Base-by-base conservation (phyloP, 2,113 vertebrate species). In the Rutilus rutilus region DNA sequence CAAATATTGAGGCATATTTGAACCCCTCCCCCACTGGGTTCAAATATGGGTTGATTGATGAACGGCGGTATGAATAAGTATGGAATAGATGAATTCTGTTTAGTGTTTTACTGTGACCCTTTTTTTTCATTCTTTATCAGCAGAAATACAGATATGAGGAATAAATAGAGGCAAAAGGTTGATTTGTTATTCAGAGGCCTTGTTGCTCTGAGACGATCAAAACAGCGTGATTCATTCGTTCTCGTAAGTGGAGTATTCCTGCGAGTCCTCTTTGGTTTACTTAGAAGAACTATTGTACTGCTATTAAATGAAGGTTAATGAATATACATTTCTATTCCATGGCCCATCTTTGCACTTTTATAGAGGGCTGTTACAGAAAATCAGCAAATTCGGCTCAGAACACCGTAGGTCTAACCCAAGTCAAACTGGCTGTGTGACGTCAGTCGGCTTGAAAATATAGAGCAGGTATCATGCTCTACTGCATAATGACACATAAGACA, bases 121-220 rank as follows among this genome's bases (percentile, higher is more conserved):
- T 73, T 45, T 69, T 75, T 78, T 64, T 45, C 74, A 57, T 80
- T 69, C 42, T 74, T 62, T 81, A 81, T 88, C 85, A 50, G 65
- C 67, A 88, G 65, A 74, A 59, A 60, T 88, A 86, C 30, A 85
- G 45, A 88, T 83, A 65, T 21, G 39, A 27, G n/a, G 75, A 80
- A 84, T 67, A 75, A 50, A 73, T 36, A 57, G 69, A 74, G 47
- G 65, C 77, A 54, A 86, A 79, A 36, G 80, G 69, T 65, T 5
- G 76, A 64, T 82, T 82, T 88, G 71, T 71, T 85, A 71, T 64
- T 36, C 82, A 54, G n/a, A n/a, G 42, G 11, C 42, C 57, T 8
- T 39, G 64, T 33, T 45, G 25, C 33, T n/a, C 47, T 33, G 76
- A 64, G 75, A 47, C 42, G n/a, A 67, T 57, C 73, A 39, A 59